A percentile compares a stretch with the other conserved stretches of the same genome.
Conservation (phyloP, 2,113 vertebrate species). For the Megatriorchis doriae region DNA sequence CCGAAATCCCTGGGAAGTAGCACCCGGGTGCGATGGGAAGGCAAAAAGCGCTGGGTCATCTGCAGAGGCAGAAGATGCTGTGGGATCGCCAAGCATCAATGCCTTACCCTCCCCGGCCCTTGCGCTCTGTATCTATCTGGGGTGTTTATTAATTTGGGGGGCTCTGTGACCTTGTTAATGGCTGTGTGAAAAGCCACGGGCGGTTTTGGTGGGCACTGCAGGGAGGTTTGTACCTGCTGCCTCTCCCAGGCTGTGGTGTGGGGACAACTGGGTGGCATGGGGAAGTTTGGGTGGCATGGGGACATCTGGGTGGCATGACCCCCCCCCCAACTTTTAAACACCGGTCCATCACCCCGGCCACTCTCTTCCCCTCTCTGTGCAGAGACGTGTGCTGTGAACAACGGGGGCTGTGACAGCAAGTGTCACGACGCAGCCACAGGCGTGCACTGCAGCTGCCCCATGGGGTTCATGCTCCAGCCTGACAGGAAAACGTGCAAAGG, state of each 20-base stretch:
- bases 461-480: constrained; percentile 93
- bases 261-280: background rate
- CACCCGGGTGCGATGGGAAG: background rate
- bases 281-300: background rate
- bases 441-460: constrained; percentile 96
- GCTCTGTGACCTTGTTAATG: background rate
- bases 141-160: background rate
- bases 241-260: background rate
- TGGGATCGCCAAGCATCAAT: accelerated
- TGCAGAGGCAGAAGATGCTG: background rate
- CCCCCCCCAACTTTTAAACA: background rate
- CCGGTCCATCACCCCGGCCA: background rate
- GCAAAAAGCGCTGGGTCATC: accelerated
- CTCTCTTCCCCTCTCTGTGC: constrained; percentile 1
- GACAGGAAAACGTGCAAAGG: constrained; percentile 99
- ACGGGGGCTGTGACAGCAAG: constrained; percentile 96
- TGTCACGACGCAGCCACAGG: constrained; percentile 92
- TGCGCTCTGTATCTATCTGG: accelerated
- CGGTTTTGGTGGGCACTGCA: accelerated
- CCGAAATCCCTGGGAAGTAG: background rate
- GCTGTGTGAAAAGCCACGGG: background rate
- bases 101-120: too few relatives aligned
- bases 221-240: background rate
- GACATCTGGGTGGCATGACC: background rate
- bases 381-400: constrained; percentile 98